Conservation (phyloP, 2,888 invertebrate genomes). For the Argyresthia albistria region DNA sequence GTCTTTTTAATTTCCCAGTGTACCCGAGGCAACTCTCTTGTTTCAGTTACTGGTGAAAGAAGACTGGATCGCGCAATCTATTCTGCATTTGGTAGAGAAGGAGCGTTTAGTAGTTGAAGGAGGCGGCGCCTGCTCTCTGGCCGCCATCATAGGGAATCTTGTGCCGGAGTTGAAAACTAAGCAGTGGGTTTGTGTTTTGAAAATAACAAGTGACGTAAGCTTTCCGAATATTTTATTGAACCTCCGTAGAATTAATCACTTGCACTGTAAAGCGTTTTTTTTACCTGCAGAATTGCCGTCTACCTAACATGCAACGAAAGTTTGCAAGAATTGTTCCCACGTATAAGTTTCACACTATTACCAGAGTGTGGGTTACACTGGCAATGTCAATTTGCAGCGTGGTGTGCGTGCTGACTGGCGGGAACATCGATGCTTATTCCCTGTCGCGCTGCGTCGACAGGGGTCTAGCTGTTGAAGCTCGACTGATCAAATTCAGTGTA, state of each 20-base stretch:
- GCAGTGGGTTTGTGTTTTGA: constrained; percentile 60
- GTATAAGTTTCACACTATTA: no score
- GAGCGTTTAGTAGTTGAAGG: constrained; percentile 92
- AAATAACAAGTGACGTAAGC: no score
- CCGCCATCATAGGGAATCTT: constrained; percentile 84
- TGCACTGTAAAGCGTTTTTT: no score
- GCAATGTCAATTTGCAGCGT: constrained; percentile 71
- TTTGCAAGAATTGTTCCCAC: no score
- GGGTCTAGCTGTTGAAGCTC: constrained; percentile 89
- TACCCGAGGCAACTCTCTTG: neutral
- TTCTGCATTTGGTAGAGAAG: constrained; percentile 81
- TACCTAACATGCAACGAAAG: no score
- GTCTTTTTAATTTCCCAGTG: neutral
- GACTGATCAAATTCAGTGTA: constrained; percentile 70
- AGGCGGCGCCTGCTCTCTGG: constrained; percentile 88
- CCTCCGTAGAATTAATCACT: no score
- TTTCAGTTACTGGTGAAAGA: constrained; percentile 80
- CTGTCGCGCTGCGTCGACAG: constrained; percentile 87
- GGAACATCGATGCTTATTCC: constrained; percentile 90
- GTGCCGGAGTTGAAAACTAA: constrained; percentile 87
- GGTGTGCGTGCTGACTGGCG: constrained; percentile 86
- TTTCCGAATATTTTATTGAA: no score
- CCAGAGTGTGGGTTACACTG: no score
- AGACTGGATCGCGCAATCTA: constrained; percentile 85
- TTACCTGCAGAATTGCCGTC: no score